Base-by-base conservation (phyloP, 2,797 vertebrate species). In the Enteromius fasciolatus region DNA sequence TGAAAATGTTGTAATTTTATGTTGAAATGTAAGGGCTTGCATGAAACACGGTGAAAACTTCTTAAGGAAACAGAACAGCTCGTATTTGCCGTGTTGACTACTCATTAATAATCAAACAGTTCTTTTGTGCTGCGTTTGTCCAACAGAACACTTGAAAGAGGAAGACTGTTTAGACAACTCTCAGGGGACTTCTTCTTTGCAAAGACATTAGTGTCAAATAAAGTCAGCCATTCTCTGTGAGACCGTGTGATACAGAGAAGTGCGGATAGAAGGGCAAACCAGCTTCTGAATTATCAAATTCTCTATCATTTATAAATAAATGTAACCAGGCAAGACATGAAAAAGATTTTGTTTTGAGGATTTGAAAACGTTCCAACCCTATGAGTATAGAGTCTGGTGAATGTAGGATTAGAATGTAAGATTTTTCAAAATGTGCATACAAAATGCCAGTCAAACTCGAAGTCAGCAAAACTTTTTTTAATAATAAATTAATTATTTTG, bases 101-200 rank as follows among this genome's bases (percentile, higher is more conserved):
- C 72, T 69, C 46, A 85, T 73, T 66, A 61, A 84, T 57, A 77
- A 83, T 48, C n/a, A 39, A 81, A 44, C 74, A 52, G 28, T 61
- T 50, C 5, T 63, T 52, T 59, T 52, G 28, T n/a, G 28, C 61
- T 76, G 54, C 46, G 57, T 78, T 72, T 52, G n/a, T 79, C 41
- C 75, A 81, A 33, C 33, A 15, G 63, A 78, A 17, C 23, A 54
- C 23, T 12, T 66, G 33, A 75, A 39, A 63, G 73, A 36, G 57
- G 39, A 50, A 44, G 41, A 81, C 75, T 78, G 64, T 80, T 73
- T 61, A 64, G 44, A 73, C 46, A 77, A 52, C 73, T 78, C 20
- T 46, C 28, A 4, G 23, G 18, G 23, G 20, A 80, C n/a, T 61
- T 50, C 46, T 77, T 44, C 54, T 78, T 79, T 80, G n/a, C 41